Evolutionary conservation across 2,113 vertebrate species (phyloP).

Genomic region (Neodontobutis hainanensis): DNA sequence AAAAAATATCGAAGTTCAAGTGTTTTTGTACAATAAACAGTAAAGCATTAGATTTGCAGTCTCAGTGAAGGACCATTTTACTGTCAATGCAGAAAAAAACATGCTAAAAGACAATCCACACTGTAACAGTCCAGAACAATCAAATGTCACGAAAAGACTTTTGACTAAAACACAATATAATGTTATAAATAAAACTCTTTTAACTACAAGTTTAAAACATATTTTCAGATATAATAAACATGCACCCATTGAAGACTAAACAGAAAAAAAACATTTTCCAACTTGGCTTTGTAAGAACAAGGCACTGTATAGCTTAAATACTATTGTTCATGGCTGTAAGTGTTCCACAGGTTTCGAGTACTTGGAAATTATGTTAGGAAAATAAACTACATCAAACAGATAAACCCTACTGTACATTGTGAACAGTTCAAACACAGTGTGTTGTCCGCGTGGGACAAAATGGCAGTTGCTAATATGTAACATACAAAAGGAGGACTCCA

Average conservation of each 20-base stretch:
- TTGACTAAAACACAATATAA: conserved; percentile 36
- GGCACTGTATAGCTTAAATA: conserved; percentile 72
- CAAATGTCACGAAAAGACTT: conserved; percentile 49
- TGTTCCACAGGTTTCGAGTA: conserved; percentile 57
- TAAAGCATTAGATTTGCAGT: background rate
- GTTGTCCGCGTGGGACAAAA: conserved; percentile 16
- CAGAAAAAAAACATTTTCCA: conserved; percentile 34
- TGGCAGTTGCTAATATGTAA: conserved; percentile 15
- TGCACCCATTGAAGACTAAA: conserved; percentile 53
- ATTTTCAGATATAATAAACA: conserved; percentile 56
- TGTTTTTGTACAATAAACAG: background rate
- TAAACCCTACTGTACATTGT: conserved; percentile 54
- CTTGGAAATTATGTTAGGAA: conserved; percentile 45
- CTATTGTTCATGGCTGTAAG: conserved; percentile 70
- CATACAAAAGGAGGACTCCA: conserved; percentile 25
- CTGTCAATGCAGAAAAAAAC: conserved; percentile 9
- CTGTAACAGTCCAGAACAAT: conserved; percentile 19
- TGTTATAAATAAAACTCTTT: conserved; percentile 67
- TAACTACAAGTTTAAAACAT: conserved; percentile 46
- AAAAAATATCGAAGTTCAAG: conserved; percentile 36
- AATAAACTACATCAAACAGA: conserved; percentile 44
- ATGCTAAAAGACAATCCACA: conserved; percentile 23
- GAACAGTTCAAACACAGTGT: conserved; percentile 36
- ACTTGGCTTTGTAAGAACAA: conserved; percentile 69
- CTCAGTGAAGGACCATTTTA: background rate